A percentile compares a stretch with the other conserved stretches of the same genome.
These are phyloP conservation scores for Sapayoa aenigma DNA, from an alignment of 2,113 vertebrate genomes.

Conservation along the genomic window DNA sequence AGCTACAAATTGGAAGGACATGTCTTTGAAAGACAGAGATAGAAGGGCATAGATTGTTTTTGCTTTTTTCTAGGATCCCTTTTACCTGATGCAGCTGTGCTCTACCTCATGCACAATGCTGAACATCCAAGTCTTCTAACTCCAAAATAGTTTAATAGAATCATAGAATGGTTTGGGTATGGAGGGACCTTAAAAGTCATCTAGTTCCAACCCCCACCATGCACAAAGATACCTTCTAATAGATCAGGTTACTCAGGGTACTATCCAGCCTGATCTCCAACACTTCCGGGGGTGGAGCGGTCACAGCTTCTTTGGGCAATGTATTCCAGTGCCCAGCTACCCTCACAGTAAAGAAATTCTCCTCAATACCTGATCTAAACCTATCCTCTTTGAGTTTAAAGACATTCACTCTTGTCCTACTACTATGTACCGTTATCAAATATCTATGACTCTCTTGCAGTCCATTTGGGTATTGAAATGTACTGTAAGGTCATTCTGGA, in stretches of 20 bases:
- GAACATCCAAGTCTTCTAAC: neutral
- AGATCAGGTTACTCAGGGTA: neutral
- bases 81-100: rapidly evolving
- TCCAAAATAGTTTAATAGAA: neutral
- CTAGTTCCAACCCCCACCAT: neutral
- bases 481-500: neutral
- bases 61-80: neutral
- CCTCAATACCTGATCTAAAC: neutral
- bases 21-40: neutral
- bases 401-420: neutral
- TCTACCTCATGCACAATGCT: rapidly evolving
- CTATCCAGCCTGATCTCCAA: neutral
- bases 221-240: neutral
- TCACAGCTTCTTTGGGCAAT: neutral
- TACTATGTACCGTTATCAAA: neutral
- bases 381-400: neutral
- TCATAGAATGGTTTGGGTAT: neutral
- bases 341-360: neutral
- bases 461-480: neutral
- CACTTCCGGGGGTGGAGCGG: neutral
- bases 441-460: neutral
- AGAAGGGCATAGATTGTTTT: neutral
- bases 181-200: neutral
- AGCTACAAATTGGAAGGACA: neutral
- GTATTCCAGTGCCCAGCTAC: neutral